Evolutionary conservation across 2,888 invertebrate species (phyloP).

Genomic region (Linnaemya vulpina): DNA sequence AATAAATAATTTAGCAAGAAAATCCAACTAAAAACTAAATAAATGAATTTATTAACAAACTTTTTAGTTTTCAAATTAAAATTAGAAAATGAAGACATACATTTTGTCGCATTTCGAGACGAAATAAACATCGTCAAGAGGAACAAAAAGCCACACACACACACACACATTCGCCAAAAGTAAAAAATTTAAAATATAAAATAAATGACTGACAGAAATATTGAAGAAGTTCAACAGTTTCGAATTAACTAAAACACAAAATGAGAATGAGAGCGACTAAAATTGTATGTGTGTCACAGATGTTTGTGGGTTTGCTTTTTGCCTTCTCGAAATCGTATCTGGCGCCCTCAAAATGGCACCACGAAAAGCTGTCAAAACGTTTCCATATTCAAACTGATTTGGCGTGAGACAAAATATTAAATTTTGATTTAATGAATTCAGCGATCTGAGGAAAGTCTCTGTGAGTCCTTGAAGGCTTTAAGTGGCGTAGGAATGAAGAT

Average conservation of each 20-base stretch:
- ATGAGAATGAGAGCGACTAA: conserved; percentile 23
- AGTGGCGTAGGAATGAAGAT: no score
- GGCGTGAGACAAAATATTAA: background rate
- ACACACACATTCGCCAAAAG: background rate
- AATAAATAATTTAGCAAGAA: background rate
- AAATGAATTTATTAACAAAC: conserved; percentile 56
- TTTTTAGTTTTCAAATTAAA: conserved; percentile 66
- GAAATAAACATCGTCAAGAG: conserved; percentile 33
- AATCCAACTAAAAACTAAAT: conserved; percentile 35
- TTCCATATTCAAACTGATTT: background rate
- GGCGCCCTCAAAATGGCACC: conserved; percentile 47
- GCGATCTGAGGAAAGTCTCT: no score
- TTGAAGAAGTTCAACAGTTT: conserved; percentile 62
- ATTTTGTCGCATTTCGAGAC: conserved; percentile 65
- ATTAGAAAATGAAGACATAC: conserved; percentile 70
- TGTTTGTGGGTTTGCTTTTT: conserved; percentile 41
- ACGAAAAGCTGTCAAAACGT: conserved; percentile 11
- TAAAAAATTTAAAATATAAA: background rate
- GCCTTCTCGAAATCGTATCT: conserved; percentile 34
- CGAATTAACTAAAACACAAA: conserved; percentile 27
- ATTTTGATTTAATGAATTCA: background rate
- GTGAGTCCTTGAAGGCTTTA: no score
- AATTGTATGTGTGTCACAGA: conserved; percentile 52
- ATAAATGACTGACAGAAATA: conserved; percentile 39
- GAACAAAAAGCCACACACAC: conserved; percentile 12